phyloP scores from a whole-genome alignment of 2,888 invertebrate genomes.

The Gari tellinella region DNA sequence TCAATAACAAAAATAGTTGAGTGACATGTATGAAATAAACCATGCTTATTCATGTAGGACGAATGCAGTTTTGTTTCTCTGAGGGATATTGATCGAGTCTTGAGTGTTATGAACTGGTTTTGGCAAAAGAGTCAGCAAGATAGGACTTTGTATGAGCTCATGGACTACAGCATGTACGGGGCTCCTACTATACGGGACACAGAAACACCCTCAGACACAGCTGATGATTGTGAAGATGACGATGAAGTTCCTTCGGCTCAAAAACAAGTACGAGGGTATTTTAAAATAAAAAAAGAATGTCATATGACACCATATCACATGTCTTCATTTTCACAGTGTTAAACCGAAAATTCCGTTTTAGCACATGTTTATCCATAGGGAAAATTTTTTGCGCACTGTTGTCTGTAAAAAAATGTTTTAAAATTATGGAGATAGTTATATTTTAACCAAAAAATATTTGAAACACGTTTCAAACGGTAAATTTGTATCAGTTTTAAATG shows the following conservation, averaged over 20 bases:
- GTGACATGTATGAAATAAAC: too few species aligned
- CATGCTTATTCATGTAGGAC: constrained; percentile 64
- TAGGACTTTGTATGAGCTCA: constrained; percentile 38
- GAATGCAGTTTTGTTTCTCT: constrained; percentile 80
- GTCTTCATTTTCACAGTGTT: neutral
- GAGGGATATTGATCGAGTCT: constrained; percentile 74
- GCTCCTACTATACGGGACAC: constrained; percentile 34
- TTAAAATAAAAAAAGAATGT: too few species aligned
- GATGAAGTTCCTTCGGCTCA: neutral
- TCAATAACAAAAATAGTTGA: too few species aligned
- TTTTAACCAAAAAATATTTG: too few species aligned
- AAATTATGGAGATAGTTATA: too few species aligned
- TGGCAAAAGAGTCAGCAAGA: constrained; percentile 23
- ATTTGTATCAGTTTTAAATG: too few species aligned
- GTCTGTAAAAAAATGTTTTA: too few species aligned
- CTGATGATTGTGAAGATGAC: constrained; percentile 16
- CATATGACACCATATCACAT: too few species aligned
- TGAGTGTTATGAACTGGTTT: constrained; percentile 78
- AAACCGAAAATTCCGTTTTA: neutral
- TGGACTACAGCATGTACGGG: constrained; percentile 47
- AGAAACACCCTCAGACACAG: constrained; percentile 25
- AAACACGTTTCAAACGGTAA: too few species aligned
- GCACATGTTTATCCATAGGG: too few species aligned
- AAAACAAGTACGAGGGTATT: too few species aligned
- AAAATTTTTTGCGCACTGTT: too few species aligned